Conservation (phyloP, 2,113 vertebrate genomes). For the Eolophus roseicapilla region DNA sequence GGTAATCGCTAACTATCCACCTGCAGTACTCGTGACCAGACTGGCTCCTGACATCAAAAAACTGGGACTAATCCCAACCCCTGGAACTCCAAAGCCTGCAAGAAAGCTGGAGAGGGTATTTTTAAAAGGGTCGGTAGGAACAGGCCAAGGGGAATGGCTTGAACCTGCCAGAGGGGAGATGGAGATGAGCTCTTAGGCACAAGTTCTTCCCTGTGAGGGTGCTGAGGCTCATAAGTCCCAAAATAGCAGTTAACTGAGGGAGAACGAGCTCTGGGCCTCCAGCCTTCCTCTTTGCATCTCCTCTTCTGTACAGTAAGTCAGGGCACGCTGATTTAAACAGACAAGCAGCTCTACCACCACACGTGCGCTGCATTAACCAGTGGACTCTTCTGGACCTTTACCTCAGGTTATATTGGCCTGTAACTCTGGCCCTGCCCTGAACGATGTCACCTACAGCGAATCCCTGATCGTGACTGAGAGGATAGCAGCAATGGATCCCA, state of each 20-base stretch:
- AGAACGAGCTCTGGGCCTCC: not conserved
- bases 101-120: not conserved
- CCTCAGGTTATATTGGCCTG: slow-evolving; percentile 92
- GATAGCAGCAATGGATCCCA: slow-evolving; percentile 89
- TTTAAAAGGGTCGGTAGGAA: not conserved
- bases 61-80: not conserved
- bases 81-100: not conserved
- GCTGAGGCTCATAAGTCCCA: not conserved
- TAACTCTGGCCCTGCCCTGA: slow-evolving; percentile 94
- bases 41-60: not conserved
- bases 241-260: not conserved
- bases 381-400: not conserved
- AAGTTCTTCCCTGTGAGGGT: not conserved
- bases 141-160: not conserved
- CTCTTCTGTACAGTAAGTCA: too few species aligned
- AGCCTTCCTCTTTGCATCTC: not conserved
- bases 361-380: rapidly evolving
- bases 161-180: not conserved
- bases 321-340: not conserved
- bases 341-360: rapidly evolving
- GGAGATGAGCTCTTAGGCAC: not conserved
- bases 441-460: slow-evolving; percentile 93
- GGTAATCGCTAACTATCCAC: not conserved
- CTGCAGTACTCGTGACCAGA: not conserved
- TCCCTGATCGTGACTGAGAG: slow-evolving; percentile 88